A percentile compares a stretch with the other conserved stretches of the same genome.
These are phyloP conservation scores for Nibea coibor DNA, from an alignment of 2,113 vertebrate genomes.

Conservation along the genomic window DNA sequence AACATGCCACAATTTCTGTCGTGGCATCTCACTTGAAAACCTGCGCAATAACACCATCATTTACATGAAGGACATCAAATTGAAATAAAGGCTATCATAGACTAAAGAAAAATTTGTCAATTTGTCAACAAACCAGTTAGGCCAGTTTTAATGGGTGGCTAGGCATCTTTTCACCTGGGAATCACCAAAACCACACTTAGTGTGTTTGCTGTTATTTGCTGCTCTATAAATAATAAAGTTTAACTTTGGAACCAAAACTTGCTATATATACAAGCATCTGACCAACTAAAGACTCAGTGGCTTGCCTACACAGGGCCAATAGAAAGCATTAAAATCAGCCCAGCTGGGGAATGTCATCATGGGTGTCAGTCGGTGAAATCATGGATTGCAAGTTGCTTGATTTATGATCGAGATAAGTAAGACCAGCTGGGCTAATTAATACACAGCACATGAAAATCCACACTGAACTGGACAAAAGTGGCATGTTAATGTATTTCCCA, in stretches of 20 bases:
- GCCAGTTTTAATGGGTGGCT: neutral
- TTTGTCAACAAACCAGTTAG: neutral
- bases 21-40: neutral
- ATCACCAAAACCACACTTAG: neutral
- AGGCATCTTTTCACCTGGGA: neutral
- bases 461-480: neutral
- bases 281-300: neutral
- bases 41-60: neutral
- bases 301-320: neutral
- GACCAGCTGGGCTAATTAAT: neutral
- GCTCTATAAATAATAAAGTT: neutral
- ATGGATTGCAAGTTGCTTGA: neutral
- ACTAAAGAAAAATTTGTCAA: neutral
- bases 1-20: neutral
- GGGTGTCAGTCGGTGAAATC: neutral
- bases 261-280: neutral
- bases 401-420: neutral
- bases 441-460: neutral
- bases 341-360: neutral
- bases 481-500: neutral
- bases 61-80: neutral
- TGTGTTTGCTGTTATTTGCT: neutral
- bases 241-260: neutral
- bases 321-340: neutral
- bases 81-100: neutral